Conservation (phyloP, 2,888 invertebrate genomes). For the Melikaiella ostensackeni region DNA sequence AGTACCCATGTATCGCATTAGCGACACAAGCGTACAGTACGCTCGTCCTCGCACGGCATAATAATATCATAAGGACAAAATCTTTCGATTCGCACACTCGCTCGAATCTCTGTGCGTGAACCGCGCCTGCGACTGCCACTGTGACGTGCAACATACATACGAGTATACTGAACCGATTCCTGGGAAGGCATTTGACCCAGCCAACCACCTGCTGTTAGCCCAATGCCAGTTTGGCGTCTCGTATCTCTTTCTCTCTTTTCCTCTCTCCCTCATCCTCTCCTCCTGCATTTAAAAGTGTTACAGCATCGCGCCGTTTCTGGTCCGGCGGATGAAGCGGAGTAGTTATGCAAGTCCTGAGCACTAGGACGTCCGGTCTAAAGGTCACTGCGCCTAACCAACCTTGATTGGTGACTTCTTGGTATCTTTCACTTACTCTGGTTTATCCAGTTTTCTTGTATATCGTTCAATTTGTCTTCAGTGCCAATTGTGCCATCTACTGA, state of each 20-base stretch:
- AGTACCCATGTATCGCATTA: conserved; percentile 27
- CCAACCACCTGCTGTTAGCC: conserved; percentile 74
- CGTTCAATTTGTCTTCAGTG: no score
- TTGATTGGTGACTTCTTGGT: background rate
- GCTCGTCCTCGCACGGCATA: conserved; percentile 20
- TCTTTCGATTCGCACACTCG: conserved; percentile 23
- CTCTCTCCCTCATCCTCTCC: conserved; percentile 48
- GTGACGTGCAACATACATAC: conserved; percentile 56
- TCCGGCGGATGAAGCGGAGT: conserved; percentile 58
- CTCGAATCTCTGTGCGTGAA: conserved; percentile 46
- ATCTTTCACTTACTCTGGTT: no score
- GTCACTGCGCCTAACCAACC: conserved; percentile 6
- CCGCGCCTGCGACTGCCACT: conserved; percentile 54
- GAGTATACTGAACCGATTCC: conserved; percentile 71
- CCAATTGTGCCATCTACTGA: no score
- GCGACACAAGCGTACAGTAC: conserved; percentile 22
- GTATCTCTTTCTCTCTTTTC: conserved; percentile 57
- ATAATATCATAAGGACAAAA: conserved; percentile 37
- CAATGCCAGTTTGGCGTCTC: conserved; percentile 65
- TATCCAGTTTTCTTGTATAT: no score
- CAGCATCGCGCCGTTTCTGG: conserved; percentile 65
- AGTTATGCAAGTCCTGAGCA: conserved; percentile 63
- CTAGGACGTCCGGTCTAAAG: conserved; percentile 36
- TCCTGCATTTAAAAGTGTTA: conserved; percentile 63
- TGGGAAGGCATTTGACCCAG: conserved; percentile 73